Evolutionary conservation across 2,797 vertebrate species (phyloP).

Genomic region (Nasua narica): DNA sequence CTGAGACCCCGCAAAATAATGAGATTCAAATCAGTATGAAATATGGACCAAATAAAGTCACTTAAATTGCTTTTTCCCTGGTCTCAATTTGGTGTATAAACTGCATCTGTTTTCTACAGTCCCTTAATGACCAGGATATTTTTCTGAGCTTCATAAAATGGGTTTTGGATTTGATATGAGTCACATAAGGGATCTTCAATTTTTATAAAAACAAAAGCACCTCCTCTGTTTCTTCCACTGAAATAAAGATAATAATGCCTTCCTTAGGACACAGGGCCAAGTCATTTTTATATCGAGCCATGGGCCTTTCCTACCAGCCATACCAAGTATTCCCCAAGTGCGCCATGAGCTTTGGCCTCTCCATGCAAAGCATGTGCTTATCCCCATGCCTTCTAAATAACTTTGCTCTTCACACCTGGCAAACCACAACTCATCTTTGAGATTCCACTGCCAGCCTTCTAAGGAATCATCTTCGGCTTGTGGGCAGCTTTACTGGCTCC

Average conservation of each 20-base stretch:
- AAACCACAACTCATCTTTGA: background rate
- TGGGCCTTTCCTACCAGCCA: background rate
- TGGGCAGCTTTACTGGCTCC: background rate
- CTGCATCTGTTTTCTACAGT: too few species aligned
- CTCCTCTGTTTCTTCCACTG: background rate
- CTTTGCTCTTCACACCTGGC: background rate
- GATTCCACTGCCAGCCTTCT: background rate
- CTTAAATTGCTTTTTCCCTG: background rate
- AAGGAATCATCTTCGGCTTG: background rate
- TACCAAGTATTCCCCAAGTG: background rate
- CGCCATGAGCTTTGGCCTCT: background rate
- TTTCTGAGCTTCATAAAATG: background rate
- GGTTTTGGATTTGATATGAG: background rate
- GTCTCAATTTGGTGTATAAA: background rate
- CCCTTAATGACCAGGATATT: background rate
- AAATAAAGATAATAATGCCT: background rate
- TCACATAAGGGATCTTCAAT: background rate
- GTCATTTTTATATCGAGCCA: background rate
- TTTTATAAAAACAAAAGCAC: background rate
- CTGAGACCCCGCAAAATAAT: background rate
- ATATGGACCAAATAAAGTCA: background rate
- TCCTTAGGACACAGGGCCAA: too few species aligned
- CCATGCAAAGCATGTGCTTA: rapidly evolving
- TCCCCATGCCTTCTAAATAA: background rate
- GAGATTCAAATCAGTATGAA: background rate